Base-by-base conservation (phyloP, 1,140 invertebrate genomes). In the Pseudomyrmex concolor region DNA sequence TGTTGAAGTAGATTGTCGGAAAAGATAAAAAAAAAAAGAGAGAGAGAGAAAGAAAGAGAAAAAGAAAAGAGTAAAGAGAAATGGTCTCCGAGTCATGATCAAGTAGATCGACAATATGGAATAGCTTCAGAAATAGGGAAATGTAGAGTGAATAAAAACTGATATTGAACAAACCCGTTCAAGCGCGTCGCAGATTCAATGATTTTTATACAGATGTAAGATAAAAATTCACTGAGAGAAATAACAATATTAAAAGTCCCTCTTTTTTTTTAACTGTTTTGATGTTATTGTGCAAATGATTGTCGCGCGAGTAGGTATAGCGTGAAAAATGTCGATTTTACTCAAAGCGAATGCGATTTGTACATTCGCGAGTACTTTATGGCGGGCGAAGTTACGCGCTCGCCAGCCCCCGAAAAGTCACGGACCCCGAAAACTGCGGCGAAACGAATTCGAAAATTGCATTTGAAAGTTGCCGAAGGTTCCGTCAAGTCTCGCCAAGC, bases 381-480 rank as follows among this genome's bases (percentile, higher is more conserved):
- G 48, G 22, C 8, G 17, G 10, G 0, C 51, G 51, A 78, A 57
- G 63, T 57, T 68, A 77, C 63, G 7, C 13, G 17, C 19, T 17
- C 15, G 25, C n/a, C 51, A 70, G 9, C 34, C 13, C 25, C 34
- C 50, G 50, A 8, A 78, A 68, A 67, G 64, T 78, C 74, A 10
- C 51, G 76, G 43, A 50, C 5, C 64, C 63, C 74, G 64, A 78
- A 68, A 70, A 78, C 66, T 34, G 64, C 55, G 66, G 25, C 59
- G 22, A 68, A 86, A 84, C 67, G 64, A 83, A 83, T 72, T 87
- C 76, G 87, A 91, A 92, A 90, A 91, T 90, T 91, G 90, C 89
- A 90, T 91, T 91, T 91, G 90, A 92, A 91, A 91, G 91, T 91
- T 91, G 88, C 54, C 84, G 71, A 86, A 66, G 77, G 83, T 89